Evolutionary conservation across 2,797 vertebrate genomes (phyloP).

Genomic region (Hafferia zeledoni): DNA sequence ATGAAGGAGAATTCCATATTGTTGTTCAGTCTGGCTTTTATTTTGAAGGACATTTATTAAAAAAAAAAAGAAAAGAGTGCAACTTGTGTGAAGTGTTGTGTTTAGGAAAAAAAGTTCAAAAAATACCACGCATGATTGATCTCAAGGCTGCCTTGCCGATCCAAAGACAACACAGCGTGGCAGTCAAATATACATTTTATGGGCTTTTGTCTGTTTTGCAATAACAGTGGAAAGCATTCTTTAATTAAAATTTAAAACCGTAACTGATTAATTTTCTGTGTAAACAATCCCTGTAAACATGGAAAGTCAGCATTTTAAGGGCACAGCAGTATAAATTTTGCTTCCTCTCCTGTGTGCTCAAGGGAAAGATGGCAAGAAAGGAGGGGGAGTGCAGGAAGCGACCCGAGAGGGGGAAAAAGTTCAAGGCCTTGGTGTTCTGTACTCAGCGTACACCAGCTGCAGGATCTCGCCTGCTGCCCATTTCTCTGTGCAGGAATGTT

Average conservation of each 20-base stretch:
- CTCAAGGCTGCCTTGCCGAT: conserved; percentile 65
- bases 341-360: conserved; percentile 25
- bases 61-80: conserved; percentile 67
- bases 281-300: conserved; percentile 80
- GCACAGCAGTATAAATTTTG: conserved; percentile 71
- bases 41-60: conserved; percentile 68
- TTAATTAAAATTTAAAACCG: conserved; percentile 87
- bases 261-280: conserved; percentile 85
- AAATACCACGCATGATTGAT: conserved; percentile 78
- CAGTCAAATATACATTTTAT: conserved; percentile 83
- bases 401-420: conserved; percentile 24
- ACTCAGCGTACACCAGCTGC: background rate
- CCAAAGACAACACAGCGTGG: conserved; percentile 78
- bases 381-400: conserved; percentile 51
- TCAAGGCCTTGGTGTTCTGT: conserved; percentile 53
- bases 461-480: conserved; percentile 23
- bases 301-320: conserved; percentile 79
- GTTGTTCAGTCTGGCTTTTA: conserved; percentile 72
- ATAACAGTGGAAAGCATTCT: conserved; percentile 81
- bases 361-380: conserved; percentile 32
- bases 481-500: conserved; percentile 26
- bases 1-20: conserved; percentile 68
- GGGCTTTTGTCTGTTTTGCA: conserved; percentile 82
- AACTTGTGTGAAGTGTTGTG: conserved; percentile 74
- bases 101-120: conserved; percentile 74